These are phyloP conservation scores for Corythornis cristatus DNA, from an alignment of 2,113 vertebrate species.

Conservation along the genomic window DNA sequence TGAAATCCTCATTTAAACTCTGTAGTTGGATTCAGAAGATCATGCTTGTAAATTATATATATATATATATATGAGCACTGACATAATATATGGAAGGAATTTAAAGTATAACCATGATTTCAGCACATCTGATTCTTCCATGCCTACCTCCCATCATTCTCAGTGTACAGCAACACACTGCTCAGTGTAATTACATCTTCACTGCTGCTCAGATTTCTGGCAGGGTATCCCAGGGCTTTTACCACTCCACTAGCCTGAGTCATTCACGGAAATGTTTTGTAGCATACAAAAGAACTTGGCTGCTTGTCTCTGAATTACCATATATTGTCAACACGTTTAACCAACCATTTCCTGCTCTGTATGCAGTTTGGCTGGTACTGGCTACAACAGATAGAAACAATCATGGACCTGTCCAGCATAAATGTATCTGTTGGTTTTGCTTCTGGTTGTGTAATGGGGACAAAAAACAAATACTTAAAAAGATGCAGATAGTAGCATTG, in stretches of 20 bases:
- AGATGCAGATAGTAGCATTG: not conserved
- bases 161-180: not conserved
- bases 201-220: not conserved
- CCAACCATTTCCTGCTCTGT: not conserved
- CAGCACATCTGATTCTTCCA: not conserved
- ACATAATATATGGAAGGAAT: not conserved
- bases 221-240: not conserved
- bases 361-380: not conserved
- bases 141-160: not conserved
- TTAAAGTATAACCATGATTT: not conserved
- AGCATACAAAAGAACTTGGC: not conserved
- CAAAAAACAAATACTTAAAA: not conserved
- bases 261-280: slow-evolving; percentile 33
- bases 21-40: not conserved
- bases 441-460: not conserved
- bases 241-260: not conserved
- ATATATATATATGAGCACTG: not conserved
- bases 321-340: not conserved
- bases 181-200: not conserved
- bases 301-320: slow-evolving; percentile 9
- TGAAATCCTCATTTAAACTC: not conserved
- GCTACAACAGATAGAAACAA: not conserved
- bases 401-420: not conserved
- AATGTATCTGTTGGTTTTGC: not conserved
- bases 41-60: not conserved